A percentile compares a stretch with the other conserved stretches of the same genome.
These are phyloP conservation scores for Propithecus deckenii DNA, from an alignment of 2,797 vertebrate genomes.

Conservation along the genomic window DNA sequence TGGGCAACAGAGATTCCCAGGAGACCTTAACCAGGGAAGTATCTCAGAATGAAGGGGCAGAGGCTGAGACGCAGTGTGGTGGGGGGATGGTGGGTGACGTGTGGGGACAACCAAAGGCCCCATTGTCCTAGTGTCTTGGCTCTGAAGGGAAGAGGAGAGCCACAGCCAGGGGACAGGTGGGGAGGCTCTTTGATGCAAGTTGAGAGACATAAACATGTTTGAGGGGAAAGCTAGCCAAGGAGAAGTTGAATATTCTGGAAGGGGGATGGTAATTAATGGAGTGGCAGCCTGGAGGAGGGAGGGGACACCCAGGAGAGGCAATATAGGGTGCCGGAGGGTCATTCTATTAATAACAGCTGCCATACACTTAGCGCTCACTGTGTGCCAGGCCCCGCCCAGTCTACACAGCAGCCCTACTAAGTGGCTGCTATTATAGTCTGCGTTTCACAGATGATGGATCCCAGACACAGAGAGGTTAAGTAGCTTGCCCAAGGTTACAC, in stretches of 20 bases:
- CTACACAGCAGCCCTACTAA: not conserved
- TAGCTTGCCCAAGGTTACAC: not conserved
- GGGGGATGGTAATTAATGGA: not conserved
- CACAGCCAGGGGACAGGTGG: not conserved
- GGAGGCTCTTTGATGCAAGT: not conserved
- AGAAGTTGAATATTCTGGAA: not conserved
- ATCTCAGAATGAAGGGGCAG: not conserved
- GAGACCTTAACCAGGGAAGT: not conserved
- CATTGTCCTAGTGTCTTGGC: not conserved
- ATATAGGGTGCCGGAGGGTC: not conserved
- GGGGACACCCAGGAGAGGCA: not conserved
- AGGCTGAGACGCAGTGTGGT: not conserved
- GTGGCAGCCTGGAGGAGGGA: not conserved
- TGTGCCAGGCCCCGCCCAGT: not conserved
- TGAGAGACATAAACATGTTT: not conserved
- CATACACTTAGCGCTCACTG: not conserved
- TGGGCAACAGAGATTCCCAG: not conserved
- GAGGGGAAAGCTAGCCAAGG: not conserved
- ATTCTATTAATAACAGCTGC: not conserved
- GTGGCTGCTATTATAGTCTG: not conserved
- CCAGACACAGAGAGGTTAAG: not conserved
- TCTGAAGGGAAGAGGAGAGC: not conserved
- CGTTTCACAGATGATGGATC: not conserved
- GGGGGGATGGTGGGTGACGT: rapidly evolving
- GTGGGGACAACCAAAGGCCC: not conserved